These are phyloP conservation scores for Leucoma salicis DNA, from an alignment of 2,888 invertebrate species.

Conservation along the genomic window DNA sequence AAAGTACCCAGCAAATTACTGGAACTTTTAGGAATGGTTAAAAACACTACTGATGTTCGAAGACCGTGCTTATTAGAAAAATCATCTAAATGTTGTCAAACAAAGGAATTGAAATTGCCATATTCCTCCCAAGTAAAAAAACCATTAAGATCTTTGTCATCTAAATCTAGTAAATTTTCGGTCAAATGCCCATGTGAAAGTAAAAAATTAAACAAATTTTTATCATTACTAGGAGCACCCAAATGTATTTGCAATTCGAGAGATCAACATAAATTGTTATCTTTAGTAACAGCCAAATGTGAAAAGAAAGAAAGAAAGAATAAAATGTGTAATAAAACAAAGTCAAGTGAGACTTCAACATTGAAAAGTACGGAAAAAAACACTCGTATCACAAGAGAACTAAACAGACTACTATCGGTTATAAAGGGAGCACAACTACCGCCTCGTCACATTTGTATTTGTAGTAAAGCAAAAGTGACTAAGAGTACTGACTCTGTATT, in stretches of 20 bases:
- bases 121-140: too few relatives aligned
- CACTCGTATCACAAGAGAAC: neutral
- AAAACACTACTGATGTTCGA: neutral
- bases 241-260: neutral
- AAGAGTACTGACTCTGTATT: neutral
- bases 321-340: neutral
- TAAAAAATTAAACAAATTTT: neutral
- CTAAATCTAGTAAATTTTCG: too few relatives aligned
- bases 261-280: neutral
- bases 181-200: neutral
- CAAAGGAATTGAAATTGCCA: neutral
- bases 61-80: neutral
- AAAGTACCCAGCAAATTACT: neutral
- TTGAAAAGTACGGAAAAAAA: neutral
- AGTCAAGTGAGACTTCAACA: neutral
- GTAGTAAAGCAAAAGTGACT: neutral
- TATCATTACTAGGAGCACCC: neutral
- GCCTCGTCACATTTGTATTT: neutral
- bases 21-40: neutral
- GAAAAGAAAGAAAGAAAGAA: too few relatives aligned
- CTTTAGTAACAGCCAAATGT: neutral
- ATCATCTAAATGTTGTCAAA: neutral
- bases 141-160: too few relatives aligned
- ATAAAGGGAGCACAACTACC: neutral
- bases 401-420: neutral